Evolutionary conservation across 2,113 vertebrate genomes (phyloP).

Genomic region (Uropsilus gracilis): DNA sequence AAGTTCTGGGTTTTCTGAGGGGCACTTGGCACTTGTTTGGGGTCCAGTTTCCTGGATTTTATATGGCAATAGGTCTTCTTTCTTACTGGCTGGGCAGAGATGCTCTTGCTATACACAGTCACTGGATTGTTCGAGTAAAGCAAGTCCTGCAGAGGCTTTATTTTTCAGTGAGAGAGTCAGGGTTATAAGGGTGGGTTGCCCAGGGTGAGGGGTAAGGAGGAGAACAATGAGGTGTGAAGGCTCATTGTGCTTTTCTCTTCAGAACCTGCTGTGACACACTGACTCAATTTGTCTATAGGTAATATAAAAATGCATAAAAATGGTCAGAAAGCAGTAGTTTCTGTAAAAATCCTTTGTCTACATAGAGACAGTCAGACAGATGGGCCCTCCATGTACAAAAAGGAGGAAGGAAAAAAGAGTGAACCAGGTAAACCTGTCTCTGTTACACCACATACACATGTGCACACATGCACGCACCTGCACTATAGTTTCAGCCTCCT

Average conservation of each 20-base stretch:
- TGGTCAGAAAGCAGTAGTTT: not conserved
- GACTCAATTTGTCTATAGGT: not conserved
- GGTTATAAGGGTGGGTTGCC: no score
- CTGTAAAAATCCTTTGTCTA: not conserved
- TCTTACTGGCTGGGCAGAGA: not conserved
- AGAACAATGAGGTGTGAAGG: not conserved
- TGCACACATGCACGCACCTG: not conserved
- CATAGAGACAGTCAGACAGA: not conserved
- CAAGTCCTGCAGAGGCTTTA: not conserved
- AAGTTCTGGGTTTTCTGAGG: not conserved
- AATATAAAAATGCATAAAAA: not conserved
- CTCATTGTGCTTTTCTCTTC: not conserved
- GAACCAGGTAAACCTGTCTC: not conserved
- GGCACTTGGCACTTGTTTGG: not conserved
- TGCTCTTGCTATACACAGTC: not conserved
- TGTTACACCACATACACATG: not conserved
- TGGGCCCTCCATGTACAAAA: not conserved
- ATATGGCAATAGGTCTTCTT: not conserved
- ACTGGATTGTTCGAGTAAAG: not conserved
- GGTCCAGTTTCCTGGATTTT: not conserved
- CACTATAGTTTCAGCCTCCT: not conserved
- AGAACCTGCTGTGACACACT: not conserved
- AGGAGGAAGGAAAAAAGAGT: not conserved
- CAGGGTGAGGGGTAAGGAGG: not conserved
- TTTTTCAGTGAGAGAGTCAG: not conserved